Conservation (phyloP, 92 coral and sea anemone genomes). For the Pocillopora meandrina region DNA sequence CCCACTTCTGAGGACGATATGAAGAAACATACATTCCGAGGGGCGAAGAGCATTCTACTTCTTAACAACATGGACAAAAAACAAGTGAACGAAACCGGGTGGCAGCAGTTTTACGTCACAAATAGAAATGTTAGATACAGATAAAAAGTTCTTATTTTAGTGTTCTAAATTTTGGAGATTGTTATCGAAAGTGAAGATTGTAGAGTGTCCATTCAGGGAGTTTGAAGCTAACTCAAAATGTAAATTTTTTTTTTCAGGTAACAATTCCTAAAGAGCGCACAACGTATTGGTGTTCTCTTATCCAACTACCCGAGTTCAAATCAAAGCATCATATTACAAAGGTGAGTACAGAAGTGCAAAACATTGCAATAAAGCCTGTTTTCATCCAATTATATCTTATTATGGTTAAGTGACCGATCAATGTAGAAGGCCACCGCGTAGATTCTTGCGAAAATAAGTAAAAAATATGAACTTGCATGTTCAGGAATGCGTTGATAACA, state of each 20-base stretch:
- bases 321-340: conserved; percentile 15
- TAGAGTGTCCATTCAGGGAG: too few species aligned
- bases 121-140: neutral
- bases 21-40: conserved; percentile 6
- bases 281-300: conserved; percentile 18
- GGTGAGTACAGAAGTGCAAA: neutral
- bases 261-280: conserved; percentile 13
- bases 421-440: neutral
- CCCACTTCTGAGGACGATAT: neutral
- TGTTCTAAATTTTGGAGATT: neutral
- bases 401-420: neutral
- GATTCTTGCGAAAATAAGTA: too few species aligned
- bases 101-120: neutral
- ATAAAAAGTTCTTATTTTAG: neutral
- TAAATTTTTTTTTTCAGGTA: neutral
- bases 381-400: neutral
- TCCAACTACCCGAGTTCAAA: neutral
- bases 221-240: too few species aligned
- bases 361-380: neutral
- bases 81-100: conserved; percentile 4
- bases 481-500: too few species aligned
- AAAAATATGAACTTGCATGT: too few species aligned
- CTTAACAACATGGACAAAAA: conserved; percentile 24
- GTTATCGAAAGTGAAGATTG: too few species aligned
- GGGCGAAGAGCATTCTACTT: conserved; percentile 11